Conservation (phyloP, 2,888 invertebrate species). For the Drosophila affinis region DNA sequence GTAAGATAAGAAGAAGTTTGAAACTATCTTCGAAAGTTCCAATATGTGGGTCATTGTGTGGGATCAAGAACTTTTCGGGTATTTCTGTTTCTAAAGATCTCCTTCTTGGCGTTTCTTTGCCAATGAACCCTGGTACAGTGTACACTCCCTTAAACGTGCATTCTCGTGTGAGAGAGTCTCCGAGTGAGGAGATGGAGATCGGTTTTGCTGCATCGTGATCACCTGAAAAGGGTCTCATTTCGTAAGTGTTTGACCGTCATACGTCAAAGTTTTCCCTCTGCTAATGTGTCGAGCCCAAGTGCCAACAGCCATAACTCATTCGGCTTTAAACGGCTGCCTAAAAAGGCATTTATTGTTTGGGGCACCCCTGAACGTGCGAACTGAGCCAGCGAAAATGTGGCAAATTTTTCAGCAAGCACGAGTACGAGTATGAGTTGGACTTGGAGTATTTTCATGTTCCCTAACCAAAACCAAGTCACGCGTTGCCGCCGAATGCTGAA, state of each 20-base stretch:
- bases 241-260: conserved; percentile 49
- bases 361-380: conserved; percentile 66
- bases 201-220: conserved; percentile 46
- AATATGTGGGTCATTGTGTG: no score
- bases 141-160: not conserved
- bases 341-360: conserved; percentile 71
- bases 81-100: not conserved
- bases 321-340: conserved; percentile 67
- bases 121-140: not conserved
- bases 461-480: conserved; percentile 61
- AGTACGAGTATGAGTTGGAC: conserved; percentile 33
- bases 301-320: conserved; percentile 76
- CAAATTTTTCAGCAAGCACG: conserved; percentile 58
- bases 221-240: conserved; percentile 62
- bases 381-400: conserved; percentile 51
- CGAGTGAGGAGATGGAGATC: conserved; percentile 13
- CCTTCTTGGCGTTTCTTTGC: not conserved
- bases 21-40: no score
- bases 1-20: not conserved
- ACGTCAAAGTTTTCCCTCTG: conserved; percentile 64
- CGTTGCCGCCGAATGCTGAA: conserved; percentile 54
- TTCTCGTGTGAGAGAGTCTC: not conserved
- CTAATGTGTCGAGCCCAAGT: conserved; percentile 75
- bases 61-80: no score
- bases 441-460: conserved; percentile 35